These are phyloP conservation scores for Drosophila diplacantha DNA, from an alignment of 2,888 invertebrate species.

Conservation along the genomic window DNA sequence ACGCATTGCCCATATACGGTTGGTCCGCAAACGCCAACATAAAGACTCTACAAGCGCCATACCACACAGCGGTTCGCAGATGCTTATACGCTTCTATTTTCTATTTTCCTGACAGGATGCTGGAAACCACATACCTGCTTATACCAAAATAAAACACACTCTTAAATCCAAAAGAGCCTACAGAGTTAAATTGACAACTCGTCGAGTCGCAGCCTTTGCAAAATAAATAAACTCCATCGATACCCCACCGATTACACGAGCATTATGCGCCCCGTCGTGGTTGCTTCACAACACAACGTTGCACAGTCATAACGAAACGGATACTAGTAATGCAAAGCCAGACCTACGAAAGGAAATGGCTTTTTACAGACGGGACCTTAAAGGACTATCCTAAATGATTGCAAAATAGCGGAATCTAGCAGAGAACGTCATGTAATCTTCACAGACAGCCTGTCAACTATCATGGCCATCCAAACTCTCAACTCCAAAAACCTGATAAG, in stretches of 20 bases:
- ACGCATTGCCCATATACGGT: no score
- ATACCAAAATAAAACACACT: background rate
- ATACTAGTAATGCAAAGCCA: no score
- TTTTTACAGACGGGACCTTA: background rate
- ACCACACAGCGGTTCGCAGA: background rate
- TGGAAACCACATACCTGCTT: background rate
- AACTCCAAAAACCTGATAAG: background rate
- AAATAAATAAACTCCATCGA: background rate
- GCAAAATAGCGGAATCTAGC: no score
- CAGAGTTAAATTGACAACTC: background rate
- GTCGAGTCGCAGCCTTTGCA: background rate
- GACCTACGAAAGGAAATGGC: no score
- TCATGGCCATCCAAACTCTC: background rate
- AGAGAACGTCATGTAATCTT: slow-evolving; percentile 1
- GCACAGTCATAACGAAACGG: no score
- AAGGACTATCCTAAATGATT: background rate
- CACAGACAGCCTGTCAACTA: background rate
- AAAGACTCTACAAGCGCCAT: background rate
- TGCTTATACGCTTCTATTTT: background rate
- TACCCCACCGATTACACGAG: background rate
- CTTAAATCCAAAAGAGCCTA: background rate
- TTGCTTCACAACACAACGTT: background rate
- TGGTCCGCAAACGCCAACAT: no score
- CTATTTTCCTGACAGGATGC: background rate
- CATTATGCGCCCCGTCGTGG: background rate